A percentile compares a stretch with the other conserved stretches of the same genome.
Conservation (phyloP, 1,140 invertebrate species). For the Spodoptera frugiperda region DNA sequence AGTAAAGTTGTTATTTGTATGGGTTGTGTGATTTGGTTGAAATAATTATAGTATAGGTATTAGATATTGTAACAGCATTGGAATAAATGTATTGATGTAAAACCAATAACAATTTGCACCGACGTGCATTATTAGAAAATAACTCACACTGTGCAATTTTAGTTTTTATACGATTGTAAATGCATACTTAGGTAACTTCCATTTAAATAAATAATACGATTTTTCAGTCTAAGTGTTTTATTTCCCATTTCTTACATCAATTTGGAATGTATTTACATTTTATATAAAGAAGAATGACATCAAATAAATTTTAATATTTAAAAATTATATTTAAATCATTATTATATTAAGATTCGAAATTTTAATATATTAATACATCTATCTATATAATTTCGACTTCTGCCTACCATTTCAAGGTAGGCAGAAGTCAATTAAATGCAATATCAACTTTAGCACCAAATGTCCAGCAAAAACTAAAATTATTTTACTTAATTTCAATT, state of each 20-base stretch:
- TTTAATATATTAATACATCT: conserved; percentile 10
- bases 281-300: neutral
- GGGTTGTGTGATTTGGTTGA: no score
- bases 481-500: conserved; percentile 26
- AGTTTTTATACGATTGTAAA: conserved; percentile 45
- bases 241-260: conserved; percentile 47
- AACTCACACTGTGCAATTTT: conserved; percentile 13
- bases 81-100: neutral
- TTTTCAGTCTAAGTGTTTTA: conserved; percentile 52
- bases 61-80: neutral
- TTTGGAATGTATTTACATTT: conserved; percentile 42
- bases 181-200: conserved; percentile 48
- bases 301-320: neutral
- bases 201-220: conserved; percentile 54
- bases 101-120: neutral
- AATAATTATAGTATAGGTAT: neutral
- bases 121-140: neutral
- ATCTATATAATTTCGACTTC: neutral
- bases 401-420: neutral
- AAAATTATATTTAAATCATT: conserved; percentile 10
- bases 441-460: conserved; percentile 48
- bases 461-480: conserved; percentile 50
- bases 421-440: conserved; percentile 14
- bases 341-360: conserved; percentile 16
- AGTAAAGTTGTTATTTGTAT: no score